Conservation (phyloP, 2,797 vertebrate species). For the Hippocampus kuda region DNA sequence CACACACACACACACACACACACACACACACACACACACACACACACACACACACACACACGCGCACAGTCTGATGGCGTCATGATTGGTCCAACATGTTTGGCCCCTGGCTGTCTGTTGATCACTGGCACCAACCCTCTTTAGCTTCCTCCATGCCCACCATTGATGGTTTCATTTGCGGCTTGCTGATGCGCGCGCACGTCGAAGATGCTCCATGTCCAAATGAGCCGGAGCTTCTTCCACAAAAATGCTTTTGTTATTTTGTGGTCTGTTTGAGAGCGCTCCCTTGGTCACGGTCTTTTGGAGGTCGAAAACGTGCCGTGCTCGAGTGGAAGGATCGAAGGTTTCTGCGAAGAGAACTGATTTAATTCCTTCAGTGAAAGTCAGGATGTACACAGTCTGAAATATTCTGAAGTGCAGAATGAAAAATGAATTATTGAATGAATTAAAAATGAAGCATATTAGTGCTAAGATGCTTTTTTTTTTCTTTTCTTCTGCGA, state of each 20-base stretch:
- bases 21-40: constrained; percentile 13
- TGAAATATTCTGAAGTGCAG: too few relatives aligned
- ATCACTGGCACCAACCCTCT: constrained; percentile 43
- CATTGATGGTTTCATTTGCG: constrained; percentile 35
- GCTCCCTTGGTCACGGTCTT: not conserved
- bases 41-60: constrained; percentile 6
- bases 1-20: constrained; percentile 21
- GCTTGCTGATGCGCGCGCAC: constrained; percentile 45
- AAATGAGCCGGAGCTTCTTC: constrained; percentile 29
- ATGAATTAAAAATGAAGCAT: too few relatives aligned
- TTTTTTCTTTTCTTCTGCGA: too few relatives aligned
- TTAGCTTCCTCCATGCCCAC: constrained; percentile 32
- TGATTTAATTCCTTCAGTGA: too few relatives aligned
- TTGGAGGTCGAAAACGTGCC: too few relatives aligned
- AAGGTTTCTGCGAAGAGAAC: too few relatives aligned
- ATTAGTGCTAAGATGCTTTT: too few relatives aligned
- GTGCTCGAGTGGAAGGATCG: too few relatives aligned
- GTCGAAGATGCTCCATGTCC: constrained; percentile 34
- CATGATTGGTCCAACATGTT: constrained; percentile 64
- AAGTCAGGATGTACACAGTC: too few relatives aligned
- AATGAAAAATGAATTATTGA: too few relatives aligned
- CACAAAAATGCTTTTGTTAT: constrained; percentile 39
- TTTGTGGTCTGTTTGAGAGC: not conserved
- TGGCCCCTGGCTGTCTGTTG: constrained; percentile 53
- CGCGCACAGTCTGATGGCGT: constrained; percentile 40